These are phyloP conservation scores for Anthoscopus minutus DNA, from an alignment of 2,113 vertebrate genomes.

Conservation along the genomic window DNA sequence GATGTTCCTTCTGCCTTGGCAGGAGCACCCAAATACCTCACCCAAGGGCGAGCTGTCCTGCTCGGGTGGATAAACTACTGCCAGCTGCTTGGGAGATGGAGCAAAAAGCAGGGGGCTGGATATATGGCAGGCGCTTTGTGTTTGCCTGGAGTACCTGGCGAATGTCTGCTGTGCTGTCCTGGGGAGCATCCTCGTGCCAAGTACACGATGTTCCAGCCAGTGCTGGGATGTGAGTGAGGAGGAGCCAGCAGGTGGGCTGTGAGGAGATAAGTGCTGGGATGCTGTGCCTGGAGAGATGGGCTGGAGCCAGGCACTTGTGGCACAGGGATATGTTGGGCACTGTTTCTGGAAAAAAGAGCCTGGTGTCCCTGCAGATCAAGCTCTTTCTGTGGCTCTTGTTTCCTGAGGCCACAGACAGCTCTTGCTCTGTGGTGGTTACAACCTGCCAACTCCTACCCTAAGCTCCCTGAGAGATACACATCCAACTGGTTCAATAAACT, in stretches of 20 bases:
- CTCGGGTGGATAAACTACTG: background rate
- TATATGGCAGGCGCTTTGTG: accelerated
- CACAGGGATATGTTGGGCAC: background rate
- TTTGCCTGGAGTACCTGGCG: background rate
- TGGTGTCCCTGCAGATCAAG: background rate
- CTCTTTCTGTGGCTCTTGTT: background rate
- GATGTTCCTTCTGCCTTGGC: background rate
- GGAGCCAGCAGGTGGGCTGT: background rate
- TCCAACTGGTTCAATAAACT: background rate
- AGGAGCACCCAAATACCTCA: accelerated
- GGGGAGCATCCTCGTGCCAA: background rate
- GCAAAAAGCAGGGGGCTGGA: background rate
- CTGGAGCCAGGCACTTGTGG: background rate
- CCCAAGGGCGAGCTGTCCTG: background rate
- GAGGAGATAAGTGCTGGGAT: background rate
- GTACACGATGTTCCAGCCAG: background rate
- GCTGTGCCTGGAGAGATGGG: background rate
- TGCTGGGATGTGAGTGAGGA: accelerated
- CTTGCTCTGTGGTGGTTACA: background rate
- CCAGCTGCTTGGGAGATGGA: background rate
- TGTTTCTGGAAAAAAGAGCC: background rate
- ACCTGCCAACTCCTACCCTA: background rate
- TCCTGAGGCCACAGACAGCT: background rate
- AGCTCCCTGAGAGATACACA: background rate
- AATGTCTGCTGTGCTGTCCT: background rate